Evolutionary conservation across 2,113 vertebrate species (phyloP).

Genomic region (Mesoclemmys tuberculata): DNA sequence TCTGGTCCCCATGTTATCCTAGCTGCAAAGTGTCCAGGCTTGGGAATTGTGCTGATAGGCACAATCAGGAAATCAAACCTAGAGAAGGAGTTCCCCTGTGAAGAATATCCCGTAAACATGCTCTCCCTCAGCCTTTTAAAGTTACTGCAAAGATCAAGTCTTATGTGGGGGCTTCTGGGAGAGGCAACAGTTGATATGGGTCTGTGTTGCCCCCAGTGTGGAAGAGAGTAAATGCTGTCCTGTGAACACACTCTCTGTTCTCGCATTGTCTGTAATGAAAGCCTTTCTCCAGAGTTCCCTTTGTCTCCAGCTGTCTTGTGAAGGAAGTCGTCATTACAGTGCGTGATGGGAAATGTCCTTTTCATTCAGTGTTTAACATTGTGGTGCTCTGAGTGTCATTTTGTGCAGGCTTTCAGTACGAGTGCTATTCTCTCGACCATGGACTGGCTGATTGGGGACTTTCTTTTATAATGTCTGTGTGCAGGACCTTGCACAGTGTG

Average conservation of each 20-base stretch:
- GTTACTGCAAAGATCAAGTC: not conserved
- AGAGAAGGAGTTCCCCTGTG: not conserved
- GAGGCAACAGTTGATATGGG: not conserved
- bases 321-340: not conserved
- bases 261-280: accelerated
- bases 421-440: not conserved
- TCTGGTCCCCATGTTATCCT: not conserved
- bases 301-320: not conserved
- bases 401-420: not conserved
- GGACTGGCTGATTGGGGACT: not conserved
- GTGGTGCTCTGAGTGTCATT: not conserved
- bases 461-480: not conserved
- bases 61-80: accelerated
- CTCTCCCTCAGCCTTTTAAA: not conserved
- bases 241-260: not conserved
- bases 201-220: not conserved
- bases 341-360: not conserved
- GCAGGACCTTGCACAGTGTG: not conserved
- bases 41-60: not conserved
- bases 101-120: not conserved
- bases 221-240: not conserved
- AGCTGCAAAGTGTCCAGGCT: not conserved
- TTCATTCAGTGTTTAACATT: not conserved
- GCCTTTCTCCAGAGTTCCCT: not conserved
- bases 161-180: slow-evolving; percentile 1